Base-by-base conservation (phyloP, 2,888 invertebrate genomes). In the Invenusta paracnida region DNA sequence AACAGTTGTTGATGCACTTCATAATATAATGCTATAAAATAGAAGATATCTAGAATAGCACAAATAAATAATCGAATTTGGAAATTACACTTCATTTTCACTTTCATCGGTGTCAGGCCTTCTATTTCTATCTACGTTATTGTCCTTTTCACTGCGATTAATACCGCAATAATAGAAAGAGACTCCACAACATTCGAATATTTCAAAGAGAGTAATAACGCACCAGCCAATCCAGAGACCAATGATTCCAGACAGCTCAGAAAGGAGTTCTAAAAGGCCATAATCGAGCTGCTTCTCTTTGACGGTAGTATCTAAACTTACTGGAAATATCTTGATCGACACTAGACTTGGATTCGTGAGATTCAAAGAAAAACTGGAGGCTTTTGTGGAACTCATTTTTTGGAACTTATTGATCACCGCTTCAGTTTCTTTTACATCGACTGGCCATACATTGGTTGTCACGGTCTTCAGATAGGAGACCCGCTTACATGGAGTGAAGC, bases 211-310 rank as follows among this genome's bases (percentile, higher is more conserved):
- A 23, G 73, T 73, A 73, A 73, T 73, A 73, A 73, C 5, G 23
- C 73, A 73, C 73, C 73, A 73, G 23, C 73, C 73, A 73, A 73
- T 73, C 73, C 73, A 73, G 2, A 73, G 25, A 5, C 73, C 73
- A n/a, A 73, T 73, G 25, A 73, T 73, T 23, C 73, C 73, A 23
- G 17, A 73, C 25, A 73, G 23, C 25, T 73, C 73, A 5, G 73
- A 13, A 73, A 73, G 25, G 5, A 73, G 5, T 73, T 73, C 73
- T 23, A 25, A 25, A 25, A 73, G 2, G 23, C 73, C 23, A 25
- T 73, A 73, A 23, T 73, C 73, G 11, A 23, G 5, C 25, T 73
- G 73, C 27, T 25, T 73, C 25, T 73, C 73, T 25, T 73, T 73
- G 25, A 73, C 73, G 23, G 23, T 13, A 13, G 17, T 73, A 25